Base-by-base conservation (phyloP, 1,140 invertebrate genomes). In the Scaptodrosophila lebanonensis region DNA sequence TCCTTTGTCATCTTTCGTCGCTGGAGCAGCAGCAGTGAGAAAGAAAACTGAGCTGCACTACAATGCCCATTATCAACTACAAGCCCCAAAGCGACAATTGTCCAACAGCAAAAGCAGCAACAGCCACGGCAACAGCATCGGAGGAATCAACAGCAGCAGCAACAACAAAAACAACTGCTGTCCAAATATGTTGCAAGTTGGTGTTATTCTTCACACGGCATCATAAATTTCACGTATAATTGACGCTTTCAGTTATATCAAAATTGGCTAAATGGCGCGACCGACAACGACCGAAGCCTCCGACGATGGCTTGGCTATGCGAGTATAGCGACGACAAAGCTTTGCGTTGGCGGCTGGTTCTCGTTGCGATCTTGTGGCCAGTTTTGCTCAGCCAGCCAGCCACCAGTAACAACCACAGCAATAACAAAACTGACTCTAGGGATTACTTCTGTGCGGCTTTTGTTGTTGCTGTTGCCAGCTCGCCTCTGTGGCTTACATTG, bases 181-280 rank as follows among this genome's bases (percentile, higher is more conserved):
- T 83, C 72, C 76, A 83, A 83, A 83, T 83, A 82, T 82, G 76
- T 82, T 82, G 75, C 75, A 82, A 82, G 75, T 75, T 82, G 75
- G 75, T 82, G 75, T 82, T 82, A 77, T 83, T 83, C 77, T 83
- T 83, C 77, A 83, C 77, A 83, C 76, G 72, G 72, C 72, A 83
- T 83, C 79, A 83, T 83, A 83, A 84, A 83, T 83, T 83, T 84
- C 79, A 79, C 79, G 72, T 84, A 83, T 84, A 83, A 83, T 83
- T 83, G 79, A 83, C 77, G 77, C 77, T 83, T 83, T 84, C 72
- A 79, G 79, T 72, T 79, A 76, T 79, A 83, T 84, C 69, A 83
- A 83, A 83, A 72, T 82, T 83, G 76, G 77, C 76, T 76, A 79
- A 82, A 79, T 70, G 62, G 62, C 61, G 56, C 62, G 57, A 65